These are phyloP conservation scores for Chionoecetes opilio DNA, from an alignment of 1,140 invertebrate species.

Conservation along the genomic window DNA sequence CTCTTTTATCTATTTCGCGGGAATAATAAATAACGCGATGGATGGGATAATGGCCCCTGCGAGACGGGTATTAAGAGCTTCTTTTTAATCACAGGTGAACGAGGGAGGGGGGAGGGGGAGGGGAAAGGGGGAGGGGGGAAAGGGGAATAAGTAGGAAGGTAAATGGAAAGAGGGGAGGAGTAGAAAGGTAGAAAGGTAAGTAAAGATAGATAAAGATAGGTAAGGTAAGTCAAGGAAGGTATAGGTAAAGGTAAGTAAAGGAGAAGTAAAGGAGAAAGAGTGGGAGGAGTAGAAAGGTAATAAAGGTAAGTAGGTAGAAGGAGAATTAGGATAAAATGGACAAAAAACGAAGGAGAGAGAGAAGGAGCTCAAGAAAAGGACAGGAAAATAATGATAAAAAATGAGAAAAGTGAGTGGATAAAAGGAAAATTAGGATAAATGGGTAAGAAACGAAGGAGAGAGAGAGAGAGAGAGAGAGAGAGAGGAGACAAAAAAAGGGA, in stretches of 20 bases:
- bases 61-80: conserved; percentile 39
- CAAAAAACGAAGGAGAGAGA: not conserved
- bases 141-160: no score
- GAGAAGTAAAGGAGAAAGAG: not conserved
- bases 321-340: not conserved
- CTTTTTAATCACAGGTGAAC: conserved; percentile 20
- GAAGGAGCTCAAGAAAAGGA: not conserved
- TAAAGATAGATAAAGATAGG: no score
- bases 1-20: conserved; percentile 14
- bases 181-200: no score
- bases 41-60: not conserved
- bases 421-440: no score
- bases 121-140: not conserved
- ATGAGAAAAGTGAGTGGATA: no score
- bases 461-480: not conserved
- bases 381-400: not conserved
- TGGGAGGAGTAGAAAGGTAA: not conserved
- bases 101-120: not conserved
- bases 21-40: conserved; percentile 21
- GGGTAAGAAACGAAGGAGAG: not conserved
- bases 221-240: no score
- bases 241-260: no score
- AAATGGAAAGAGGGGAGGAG: no score
- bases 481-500: no score
- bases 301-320: not conserved